Percentiles rank a stretch among this genome's conserved stretches.
Conservation (phyloP, 2,113 vertebrate species). For the Ictidomys tridecemlineatus region DNA sequence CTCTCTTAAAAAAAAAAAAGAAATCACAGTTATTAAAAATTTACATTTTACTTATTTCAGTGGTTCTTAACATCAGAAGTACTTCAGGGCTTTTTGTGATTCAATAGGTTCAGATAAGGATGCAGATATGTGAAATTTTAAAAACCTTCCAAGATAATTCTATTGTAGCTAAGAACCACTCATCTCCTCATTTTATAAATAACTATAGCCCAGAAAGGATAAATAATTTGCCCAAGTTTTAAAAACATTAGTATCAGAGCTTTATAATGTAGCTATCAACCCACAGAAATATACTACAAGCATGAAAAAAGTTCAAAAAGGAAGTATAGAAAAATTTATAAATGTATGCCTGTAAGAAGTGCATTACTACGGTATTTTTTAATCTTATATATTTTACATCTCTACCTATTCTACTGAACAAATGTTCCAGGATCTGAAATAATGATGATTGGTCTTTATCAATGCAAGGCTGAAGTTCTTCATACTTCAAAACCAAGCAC, state of each 20-base stretch:
- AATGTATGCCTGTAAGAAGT: neutral
- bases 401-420: constrained; percentile 38
- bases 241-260: neutral
- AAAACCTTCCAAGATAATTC: constrained; percentile 33
- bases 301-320: neutral
- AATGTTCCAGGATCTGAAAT: neutral
- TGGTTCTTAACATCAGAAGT: constrained; percentile 24
- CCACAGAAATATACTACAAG: neutral
- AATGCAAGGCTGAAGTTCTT: neutral
- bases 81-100: neutral
- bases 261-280: constrained; percentile 44
- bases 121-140: neutral
- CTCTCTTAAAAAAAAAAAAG: too few relatives aligned
- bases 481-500: constrained; percentile 40
- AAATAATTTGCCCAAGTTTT: constrained; percentile 1
- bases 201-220: neutral
- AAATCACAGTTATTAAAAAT: constrained; percentile 16
- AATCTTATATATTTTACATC: neutral
- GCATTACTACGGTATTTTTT: neutral
- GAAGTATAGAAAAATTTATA: constrained; percentile 31
- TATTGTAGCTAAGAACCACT: neutral
- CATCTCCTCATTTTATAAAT: constrained; percentile 13
- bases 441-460: neutral
- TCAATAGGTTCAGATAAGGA: neutral
- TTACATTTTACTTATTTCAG: neutral